Conservation (phyloP, 2,888 invertebrate genomes). For the Agriotes lineatus region DNA sequence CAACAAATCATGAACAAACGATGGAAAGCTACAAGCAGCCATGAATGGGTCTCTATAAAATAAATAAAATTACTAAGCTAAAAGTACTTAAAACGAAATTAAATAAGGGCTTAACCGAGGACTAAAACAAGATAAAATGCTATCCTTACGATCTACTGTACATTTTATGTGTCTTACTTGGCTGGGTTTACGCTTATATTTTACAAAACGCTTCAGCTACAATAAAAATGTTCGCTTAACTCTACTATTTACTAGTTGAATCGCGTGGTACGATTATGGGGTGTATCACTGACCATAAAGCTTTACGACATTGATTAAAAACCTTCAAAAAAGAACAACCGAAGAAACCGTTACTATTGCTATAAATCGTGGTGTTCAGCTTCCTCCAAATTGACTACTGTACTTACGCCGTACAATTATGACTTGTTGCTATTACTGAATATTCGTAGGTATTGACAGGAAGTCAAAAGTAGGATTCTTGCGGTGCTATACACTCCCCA, state of each 20-base stretch:
- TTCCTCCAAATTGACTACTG: constrained; percentile 31
- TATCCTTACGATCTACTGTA: constrained; percentile 34
- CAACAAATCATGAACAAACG: constrained; percentile 25
- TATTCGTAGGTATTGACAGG: too few relatives aligned
- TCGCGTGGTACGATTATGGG: constrained; percentile 26
- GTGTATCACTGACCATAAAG: constrained; percentile 36
- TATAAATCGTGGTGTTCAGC: constrained; percentile 23
- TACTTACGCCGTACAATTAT: too few relatives aligned
- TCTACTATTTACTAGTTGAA: constrained; percentile 29
- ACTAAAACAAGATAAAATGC: constrained; percentile 20
- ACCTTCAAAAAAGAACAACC: neutral
- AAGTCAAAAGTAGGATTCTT: too few relatives aligned
- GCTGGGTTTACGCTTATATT: constrained; percentile 30
- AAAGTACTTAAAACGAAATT: neutral
- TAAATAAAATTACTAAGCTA: constrained; percentile 16
- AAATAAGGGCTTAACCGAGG: constrained; percentile 11
- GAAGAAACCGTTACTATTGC: constrained; percentile 2
- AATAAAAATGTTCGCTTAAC: constrained; percentile 32
- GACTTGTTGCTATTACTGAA: too few relatives aligned
- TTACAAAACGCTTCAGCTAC: constrained; percentile 36
- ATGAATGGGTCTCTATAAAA: constrained; percentile 9
- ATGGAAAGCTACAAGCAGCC: constrained; percentile 12
- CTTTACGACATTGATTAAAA: constrained; percentile 23
- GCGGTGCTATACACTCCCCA: constrained; percentile 14
- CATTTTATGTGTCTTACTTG: constrained; percentile 33